Percentiles rank a stretch among this genome's conserved stretches.
phyloP scores from a whole-genome alignment of 2,888 invertebrate species.

The Diachrysia chrysitis region DNA sequence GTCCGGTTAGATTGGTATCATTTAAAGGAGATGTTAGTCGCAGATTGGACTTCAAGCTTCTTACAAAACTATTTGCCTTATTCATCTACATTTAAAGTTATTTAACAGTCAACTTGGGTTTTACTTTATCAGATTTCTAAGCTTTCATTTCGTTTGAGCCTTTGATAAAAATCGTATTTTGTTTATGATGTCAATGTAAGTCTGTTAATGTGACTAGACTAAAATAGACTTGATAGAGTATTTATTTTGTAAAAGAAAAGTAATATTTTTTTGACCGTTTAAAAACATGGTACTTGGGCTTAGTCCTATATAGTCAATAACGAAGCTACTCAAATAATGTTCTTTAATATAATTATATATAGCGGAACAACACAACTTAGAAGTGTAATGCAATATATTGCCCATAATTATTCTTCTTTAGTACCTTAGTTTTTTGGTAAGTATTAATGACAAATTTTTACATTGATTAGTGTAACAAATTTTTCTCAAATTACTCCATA shows the following conservation, averaged over 20 bases:
- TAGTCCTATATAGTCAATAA: too few species aligned
- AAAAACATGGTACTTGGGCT: too few species aligned
- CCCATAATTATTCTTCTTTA: too few species aligned
- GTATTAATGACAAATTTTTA: too few species aligned
- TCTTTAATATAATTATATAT: too few species aligned
- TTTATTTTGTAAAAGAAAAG: not conserved
- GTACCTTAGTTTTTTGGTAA: too few species aligned
- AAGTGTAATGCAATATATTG: too few species aligned
- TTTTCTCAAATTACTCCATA: not conserved
- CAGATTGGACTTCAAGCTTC: constrained; percentile 28
- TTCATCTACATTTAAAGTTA: constrained; percentile 5
- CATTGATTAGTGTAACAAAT: too few species aligned
- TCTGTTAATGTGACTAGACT: not conserved
- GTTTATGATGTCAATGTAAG: not conserved
- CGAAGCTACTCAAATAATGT: too few species aligned
- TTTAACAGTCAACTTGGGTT: constrained; percentile 7
- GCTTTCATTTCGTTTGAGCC: not conserved
- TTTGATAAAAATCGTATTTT: not conserved
- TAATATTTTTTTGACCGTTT: too few species aligned
- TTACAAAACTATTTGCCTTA: constrained; percentile 13
- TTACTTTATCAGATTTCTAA: not conserved
- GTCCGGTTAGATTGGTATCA: constrained; percentile 41
- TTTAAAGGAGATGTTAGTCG: constrained; percentile 8
- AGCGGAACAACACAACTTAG: too few species aligned
- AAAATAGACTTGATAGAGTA: not conserved